Evolutionary conservation across 2,113 vertebrate genomes (phyloP).

Genomic region (Mustelus asterias): DNA sequence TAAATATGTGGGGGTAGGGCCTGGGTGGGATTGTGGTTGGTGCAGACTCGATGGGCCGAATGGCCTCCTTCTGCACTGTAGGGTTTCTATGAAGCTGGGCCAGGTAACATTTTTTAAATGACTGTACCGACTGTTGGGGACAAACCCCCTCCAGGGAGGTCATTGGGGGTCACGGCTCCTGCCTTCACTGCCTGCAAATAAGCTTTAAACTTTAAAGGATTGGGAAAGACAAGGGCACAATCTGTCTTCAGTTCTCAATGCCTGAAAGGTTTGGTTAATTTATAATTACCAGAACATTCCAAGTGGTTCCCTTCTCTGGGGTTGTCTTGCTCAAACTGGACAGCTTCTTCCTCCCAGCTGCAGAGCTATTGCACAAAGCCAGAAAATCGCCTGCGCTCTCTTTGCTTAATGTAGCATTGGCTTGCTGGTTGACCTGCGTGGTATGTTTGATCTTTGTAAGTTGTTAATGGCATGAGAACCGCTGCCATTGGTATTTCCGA

Average conservation of each 20-base stretch:
- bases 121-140: background rate
- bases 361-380: conserved; percentile 62
- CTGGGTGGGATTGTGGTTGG: too few relatives aligned
- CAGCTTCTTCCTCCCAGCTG: conserved; percentile 62
- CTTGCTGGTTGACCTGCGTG: too few relatives aligned
- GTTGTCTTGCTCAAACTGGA: conserved; percentile 60
- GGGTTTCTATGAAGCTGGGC: too few relatives aligned
- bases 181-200: background rate
- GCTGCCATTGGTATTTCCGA: too few relatives aligned
- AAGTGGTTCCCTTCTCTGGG: conserved; percentile 68
- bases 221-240: background rate
- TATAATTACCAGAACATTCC: conserved; percentile 77
- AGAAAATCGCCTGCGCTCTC: conserved; percentile 65
- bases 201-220: too few relatives aligned
- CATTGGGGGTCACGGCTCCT: too few relatives aligned
- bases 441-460: too few relatives aligned
- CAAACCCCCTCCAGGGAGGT: background rate
- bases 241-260: background rate
- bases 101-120: background rate
- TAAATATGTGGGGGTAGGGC: too few relatives aligned
- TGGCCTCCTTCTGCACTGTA: too few relatives aligned
- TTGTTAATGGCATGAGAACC: too few relatives aligned
- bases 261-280: background rate
- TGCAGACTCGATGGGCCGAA: too few relatives aligned
- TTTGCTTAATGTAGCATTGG: conserved; percentile 48